These are phyloP conservation scores for Drosophila fulvimacula DNA, from an alignment of 2,888 invertebrate species.

Conservation along the genomic window DNA sequence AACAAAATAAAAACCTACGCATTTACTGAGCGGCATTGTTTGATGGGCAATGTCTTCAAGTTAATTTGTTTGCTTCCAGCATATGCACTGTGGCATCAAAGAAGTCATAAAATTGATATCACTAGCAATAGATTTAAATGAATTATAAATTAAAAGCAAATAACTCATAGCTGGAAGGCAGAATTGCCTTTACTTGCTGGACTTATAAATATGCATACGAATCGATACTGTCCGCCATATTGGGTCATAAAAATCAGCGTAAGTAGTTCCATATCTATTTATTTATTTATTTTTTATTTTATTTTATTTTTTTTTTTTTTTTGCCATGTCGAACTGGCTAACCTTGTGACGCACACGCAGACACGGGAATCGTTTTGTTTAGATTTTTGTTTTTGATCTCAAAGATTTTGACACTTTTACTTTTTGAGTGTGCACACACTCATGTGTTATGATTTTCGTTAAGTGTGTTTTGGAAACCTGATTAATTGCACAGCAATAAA, in stretches of 20 bases:
- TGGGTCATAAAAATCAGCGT: conserved; percentile 59
- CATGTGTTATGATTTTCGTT: conserved; percentile 7
- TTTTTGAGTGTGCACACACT: conserved; percentile 33
- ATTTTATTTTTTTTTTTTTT: not conserved
- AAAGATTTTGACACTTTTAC: conserved; percentile 62
- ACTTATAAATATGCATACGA: conserved; percentile 71
- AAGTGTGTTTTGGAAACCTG: conserved; percentile 12
- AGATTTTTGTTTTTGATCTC: conserved; percentile 29
- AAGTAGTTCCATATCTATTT: conserved; percentile 29
- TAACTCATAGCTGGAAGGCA: conserved; percentile 20
- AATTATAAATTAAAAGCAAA: conserved; percentile 55
- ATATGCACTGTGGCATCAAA: conserved; percentile 13
- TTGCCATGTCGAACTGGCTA: conserved; percentile 49
- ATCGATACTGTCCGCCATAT: conserved; percentile 42
- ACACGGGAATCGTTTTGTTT: conserved; percentile 51
- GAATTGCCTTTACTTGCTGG: conserved; percentile 28
- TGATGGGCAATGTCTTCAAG: conserved; percentile 51
- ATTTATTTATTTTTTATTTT: no score
- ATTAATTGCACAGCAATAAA: conserved; percentile 12
- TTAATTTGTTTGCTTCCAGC: conserved; percentile 28
- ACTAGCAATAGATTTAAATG: conserved; percentile 23
- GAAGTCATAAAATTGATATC: conserved; percentile 41
- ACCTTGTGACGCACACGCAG: conserved; percentile 57
- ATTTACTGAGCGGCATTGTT: conserved; percentile 21
- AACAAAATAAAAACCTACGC: conserved; percentile 37